Percentiles rank a stretch among this genome's conserved stretches.
These are phyloP conservation scores for Reticulitermes lucifugus DNA, from an alignment of 2,888 invertebrate species.

Conservation along the genomic window DNA sequence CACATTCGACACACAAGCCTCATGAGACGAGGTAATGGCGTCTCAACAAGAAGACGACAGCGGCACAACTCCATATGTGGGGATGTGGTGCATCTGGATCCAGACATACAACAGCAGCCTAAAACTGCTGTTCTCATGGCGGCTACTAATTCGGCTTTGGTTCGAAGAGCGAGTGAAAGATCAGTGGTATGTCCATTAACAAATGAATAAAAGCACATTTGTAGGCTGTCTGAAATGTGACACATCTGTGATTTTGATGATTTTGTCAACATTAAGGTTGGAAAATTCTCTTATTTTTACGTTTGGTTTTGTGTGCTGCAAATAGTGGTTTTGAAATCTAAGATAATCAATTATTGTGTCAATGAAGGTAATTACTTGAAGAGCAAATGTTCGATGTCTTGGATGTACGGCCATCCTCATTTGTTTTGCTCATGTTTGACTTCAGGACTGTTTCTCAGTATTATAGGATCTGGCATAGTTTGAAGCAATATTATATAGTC, in stretches of 20 bases:
- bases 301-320: no score
- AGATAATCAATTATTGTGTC: no score
- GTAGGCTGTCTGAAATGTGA: neutral
- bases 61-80: constrained; percentile 44
- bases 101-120: constrained; percentile 34
- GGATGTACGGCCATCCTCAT: no score
- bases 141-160: neutral
- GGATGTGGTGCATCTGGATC: neutral
- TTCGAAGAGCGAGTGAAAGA: constrained; percentile 32
- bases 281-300: neutral
- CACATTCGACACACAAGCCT: constrained; percentile 24
- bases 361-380: no score
- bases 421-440: no score
- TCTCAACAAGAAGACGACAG: constrained; percentile 36
- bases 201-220: neutral
- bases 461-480: no score
- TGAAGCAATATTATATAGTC: no score
- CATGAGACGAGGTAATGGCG: neutral
- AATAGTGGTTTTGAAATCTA: no score
- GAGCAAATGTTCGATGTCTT: no score
- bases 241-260: neutral
- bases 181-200: neutral
- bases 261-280: neutral
- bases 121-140: neutral
- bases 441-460: no score